Evolutionary conservation across 1,140 invertebrate genomes (phyloP).

Genomic region (Campoletis sonorensis): DNA sequence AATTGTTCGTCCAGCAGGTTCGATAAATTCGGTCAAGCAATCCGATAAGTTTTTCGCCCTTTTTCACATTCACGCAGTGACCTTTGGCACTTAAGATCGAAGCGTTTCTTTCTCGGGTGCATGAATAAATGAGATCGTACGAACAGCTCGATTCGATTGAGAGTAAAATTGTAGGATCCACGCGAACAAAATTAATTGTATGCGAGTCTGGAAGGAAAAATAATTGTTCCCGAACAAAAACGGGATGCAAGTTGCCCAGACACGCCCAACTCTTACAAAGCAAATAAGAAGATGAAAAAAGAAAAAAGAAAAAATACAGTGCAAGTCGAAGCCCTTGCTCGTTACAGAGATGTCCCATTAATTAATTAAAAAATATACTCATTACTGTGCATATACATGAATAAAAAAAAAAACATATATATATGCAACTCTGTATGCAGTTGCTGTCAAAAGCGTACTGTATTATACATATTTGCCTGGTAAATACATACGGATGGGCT

Average conservation of each 20-base stretch:
- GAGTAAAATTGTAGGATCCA: no score
- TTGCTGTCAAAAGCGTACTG: constrained; percentile 23
- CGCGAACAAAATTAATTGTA: no score
- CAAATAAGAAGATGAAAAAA: neutral
- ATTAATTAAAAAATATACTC: constrained; percentile 31
- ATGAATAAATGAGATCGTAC: no score
- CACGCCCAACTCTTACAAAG: neutral
- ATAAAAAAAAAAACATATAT: constrained; percentile 8
- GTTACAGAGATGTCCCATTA: constrained; percentile 21
- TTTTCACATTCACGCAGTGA: no score
- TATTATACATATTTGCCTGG: constrained; percentile 23
- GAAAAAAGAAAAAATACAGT: neutral
- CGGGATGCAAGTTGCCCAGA: neutral
- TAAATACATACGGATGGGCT: constrained; percentile 14
- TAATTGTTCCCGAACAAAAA: no score
- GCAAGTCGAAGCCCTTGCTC: neutral
- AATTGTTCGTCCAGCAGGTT: no score
- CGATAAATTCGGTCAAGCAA: no score
- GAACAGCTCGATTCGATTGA: no score
- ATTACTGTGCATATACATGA: neutral
- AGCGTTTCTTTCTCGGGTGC: no score
- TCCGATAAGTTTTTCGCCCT: no score
- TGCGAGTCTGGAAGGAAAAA: no score
- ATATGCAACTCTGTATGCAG: neutral
- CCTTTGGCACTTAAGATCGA: no score